Percentiles rank a stretch among this genome's conserved stretches.
phyloP scores from a whole-genome alignment of 2,888 invertebrate species.

The Drosophila fungiperda region DNA sequence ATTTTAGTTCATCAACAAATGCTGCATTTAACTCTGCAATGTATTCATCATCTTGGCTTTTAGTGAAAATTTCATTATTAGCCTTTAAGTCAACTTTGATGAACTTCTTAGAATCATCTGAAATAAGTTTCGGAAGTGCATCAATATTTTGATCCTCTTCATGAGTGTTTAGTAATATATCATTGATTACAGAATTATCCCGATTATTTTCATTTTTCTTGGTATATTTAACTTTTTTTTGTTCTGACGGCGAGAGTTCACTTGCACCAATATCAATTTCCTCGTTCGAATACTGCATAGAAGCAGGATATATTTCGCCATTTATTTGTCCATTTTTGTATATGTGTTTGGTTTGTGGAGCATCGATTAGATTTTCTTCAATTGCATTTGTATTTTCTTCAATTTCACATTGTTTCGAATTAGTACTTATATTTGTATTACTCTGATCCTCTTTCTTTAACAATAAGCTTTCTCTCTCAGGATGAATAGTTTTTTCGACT shows the following conservation, averaged over 20 bases:
- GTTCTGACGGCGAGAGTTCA: background rate
- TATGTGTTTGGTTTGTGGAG: background rate
- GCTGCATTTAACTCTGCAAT: slow-evolving; percentile 44
- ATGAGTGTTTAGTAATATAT: background rate
- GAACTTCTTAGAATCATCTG: background rate
- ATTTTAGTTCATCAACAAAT: slow-evolving; percentile 51
- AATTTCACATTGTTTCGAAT: background rate
- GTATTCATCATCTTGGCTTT: slow-evolving; percentile 29
- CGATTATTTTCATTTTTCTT: background rate
- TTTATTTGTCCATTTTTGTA: background rate
- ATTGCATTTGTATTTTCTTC: background rate
- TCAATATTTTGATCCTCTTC: background rate
- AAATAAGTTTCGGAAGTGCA: background rate
- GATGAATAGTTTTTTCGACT: slow-evolving; percentile 33
- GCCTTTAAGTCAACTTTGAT: background rate
- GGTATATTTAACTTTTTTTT: background rate
- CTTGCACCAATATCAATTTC: background rate
- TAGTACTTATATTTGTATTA: background rate
- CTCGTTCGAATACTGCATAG: background rate
- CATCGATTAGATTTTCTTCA: background rate
- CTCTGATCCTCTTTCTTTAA: slow-evolving; percentile 7
- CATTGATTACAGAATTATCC: background rate
- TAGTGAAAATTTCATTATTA: background rate
- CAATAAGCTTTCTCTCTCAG: slow-evolving; percentile 39
- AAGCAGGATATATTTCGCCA: background rate